A percentile compares a stretch with the other conserved stretches of the same genome.
These are phyloP conservation scores for Metopolophium dirhodum DNA, from an alignment of 1,140 invertebrate species.

Conservation along the genomic window DNA sequence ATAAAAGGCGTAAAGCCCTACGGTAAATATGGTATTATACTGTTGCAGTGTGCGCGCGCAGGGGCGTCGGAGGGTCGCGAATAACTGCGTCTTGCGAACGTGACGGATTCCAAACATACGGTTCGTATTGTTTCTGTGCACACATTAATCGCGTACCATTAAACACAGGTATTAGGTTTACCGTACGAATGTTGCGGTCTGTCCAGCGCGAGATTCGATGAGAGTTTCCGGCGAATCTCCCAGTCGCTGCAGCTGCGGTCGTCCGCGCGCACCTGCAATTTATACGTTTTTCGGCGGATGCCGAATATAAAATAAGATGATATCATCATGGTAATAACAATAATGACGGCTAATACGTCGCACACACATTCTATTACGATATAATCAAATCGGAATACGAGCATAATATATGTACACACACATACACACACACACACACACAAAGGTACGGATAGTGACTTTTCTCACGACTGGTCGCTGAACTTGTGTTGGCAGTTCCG, in stretches of 20 bases:
- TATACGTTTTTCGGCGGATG: not conserved
- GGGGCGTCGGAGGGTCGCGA: not conserved
- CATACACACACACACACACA: not conserved
- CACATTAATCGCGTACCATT: no score
- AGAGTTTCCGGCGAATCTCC: not conserved
- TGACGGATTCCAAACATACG: not conserved
- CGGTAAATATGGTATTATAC: no score
- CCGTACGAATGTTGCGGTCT: not conserved
- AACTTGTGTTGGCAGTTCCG: not conserved
- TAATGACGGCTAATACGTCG: not conserved
- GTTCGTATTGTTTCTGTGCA: not conserved
- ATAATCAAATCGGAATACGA: not conserved
- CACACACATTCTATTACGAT: not conserved
- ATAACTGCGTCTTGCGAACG: not conserved
- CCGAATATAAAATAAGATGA: not conserved
- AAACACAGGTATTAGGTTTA: not conserved
- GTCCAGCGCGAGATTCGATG: not conserved
- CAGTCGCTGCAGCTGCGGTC: not conserved
- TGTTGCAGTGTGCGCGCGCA: not conserved
- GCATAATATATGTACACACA: not conserved
- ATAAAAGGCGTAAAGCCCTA: no score
- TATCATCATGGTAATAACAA: not conserved
- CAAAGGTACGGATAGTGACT: not conserved
- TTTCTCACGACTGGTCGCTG: constrained; percentile 46
- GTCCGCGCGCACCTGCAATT: not conserved